Conservation (phyloP, 2,888 invertebrate genomes). For the Seira musarum region DNA sequence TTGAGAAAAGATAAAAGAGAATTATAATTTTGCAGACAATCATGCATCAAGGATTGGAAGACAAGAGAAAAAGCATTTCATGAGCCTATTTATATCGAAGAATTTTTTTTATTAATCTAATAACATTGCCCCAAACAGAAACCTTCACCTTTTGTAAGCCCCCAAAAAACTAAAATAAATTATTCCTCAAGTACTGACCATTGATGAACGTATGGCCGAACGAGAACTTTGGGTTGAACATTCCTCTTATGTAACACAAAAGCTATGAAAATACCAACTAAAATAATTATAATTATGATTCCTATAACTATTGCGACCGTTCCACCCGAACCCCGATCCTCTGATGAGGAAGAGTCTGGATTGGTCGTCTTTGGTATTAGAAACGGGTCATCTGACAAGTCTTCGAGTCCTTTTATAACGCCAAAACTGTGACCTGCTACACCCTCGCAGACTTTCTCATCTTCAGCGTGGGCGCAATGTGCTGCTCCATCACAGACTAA, state of each 20-base stretch:
- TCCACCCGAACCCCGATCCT: background rate
- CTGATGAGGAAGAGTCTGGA: background rate
- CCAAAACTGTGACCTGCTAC: background rate
- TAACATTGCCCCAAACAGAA: too few species aligned
- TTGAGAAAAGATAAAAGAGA: slow-evolving; percentile 15
- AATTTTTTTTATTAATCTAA: too few species aligned
- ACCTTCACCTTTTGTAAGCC: background rate
- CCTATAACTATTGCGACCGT: slow-evolving; percentile 58
- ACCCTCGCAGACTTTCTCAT: slow-evolving; percentile 51
- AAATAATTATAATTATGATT: slow-evolving; percentile 42
- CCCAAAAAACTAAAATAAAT: slow-evolving; percentile 6
- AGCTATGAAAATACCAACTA: slow-evolving; percentile 58
- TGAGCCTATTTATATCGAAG: too few species aligned
- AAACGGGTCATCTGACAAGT: background rate
- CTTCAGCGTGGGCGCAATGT: slow-evolving; percentile 61
- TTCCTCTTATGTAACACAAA: slow-evolving; percentile 60
- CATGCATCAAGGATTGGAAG: background rate
- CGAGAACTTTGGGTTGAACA: slow-evolving; percentile 65
- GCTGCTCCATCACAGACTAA: slow-evolving; percentile 69
- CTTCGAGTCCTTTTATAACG: background rate
- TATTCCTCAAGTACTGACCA: too few species aligned
- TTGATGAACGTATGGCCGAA: slow-evolving; percentile 67
- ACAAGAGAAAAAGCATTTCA: background rate
- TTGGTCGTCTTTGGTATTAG: too few species aligned
- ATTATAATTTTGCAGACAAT: slow-evolving; percentile 11